These are phyloP conservation scores for Eptatretus burgeri DNA, from an alignment of 2,113 vertebrate genomes.

Conservation along the genomic window DNA sequence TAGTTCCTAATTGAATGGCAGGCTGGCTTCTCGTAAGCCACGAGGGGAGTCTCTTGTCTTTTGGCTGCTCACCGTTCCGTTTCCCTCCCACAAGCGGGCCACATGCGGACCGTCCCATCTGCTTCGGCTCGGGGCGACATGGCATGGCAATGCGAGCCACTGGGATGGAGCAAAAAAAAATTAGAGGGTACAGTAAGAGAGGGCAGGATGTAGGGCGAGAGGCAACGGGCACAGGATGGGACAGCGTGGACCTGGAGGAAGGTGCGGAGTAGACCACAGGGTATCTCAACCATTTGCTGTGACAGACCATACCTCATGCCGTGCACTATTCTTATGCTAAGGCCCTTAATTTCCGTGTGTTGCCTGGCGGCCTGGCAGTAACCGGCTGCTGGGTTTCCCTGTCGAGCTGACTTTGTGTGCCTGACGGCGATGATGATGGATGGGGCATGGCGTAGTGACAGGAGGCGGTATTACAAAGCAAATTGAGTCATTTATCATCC, in stretches of 20 bases:
- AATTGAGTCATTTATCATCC: constrained; percentile 90
- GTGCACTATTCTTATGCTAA: constrained; percentile 15
- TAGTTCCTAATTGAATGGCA: constrained; percentile 74
- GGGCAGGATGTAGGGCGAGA: no score
- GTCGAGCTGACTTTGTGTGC: constrained; percentile 22
- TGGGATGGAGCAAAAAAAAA: constrained; percentile 28
- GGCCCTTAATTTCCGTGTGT: constrained; percentile 25
- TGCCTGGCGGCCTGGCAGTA: constrained; percentile 14
- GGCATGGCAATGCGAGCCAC: constrained; percentile 15
- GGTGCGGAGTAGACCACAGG: no score
- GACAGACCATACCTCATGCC: constrained; percentile 5
- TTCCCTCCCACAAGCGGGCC: constrained; percentile 34
- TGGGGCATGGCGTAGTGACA: constrained; percentile 93
- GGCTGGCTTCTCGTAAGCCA: constrained; percentile 47
- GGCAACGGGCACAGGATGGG: no score
- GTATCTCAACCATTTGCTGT: neutral
- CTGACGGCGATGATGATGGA: constrained; percentile 99
- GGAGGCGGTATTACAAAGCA: constrained; percentile 55
- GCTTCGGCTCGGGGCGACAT: constrained; percentile 23
- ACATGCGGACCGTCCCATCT: constrained; percentile 77
- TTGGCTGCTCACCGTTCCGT: constrained; percentile 25
- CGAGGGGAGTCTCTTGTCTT: constrained; percentile 23
- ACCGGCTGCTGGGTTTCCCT: constrained; percentile 20
- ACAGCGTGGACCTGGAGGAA: no score
- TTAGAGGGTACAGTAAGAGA: constrained; percentile 45